Evolutionary conservation across 2,113 vertebrate genomes (phyloP).

Genomic region (Lichenostomus cassidix): DNA sequence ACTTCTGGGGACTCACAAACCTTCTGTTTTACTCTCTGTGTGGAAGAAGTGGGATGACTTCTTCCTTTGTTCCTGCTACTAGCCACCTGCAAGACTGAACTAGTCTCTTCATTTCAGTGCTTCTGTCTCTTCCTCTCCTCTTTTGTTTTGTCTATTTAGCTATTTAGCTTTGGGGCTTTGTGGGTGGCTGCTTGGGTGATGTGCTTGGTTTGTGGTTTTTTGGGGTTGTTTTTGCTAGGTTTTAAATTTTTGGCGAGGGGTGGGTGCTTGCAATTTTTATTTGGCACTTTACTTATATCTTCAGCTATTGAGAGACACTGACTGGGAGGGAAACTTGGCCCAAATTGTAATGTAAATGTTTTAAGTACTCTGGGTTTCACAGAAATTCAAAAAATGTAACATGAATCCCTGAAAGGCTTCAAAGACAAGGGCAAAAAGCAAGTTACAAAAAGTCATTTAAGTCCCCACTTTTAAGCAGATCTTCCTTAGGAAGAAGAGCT

Average conservation of each 20-base stretch:
- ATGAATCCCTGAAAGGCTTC: background rate
- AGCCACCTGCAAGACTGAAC: background rate
- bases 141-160: background rate
- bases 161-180: background rate
- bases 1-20: background rate
- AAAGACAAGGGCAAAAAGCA: background rate
- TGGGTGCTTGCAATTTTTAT: background rate
- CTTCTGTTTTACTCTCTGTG: background rate
- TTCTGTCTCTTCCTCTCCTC: background rate
- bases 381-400: background rate
- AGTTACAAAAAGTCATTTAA: background rate
- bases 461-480: background rate
- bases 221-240: background rate
- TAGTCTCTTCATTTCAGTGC: background rate
- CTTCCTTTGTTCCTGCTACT: background rate
- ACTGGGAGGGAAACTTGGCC: background rate
- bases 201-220: background rate
- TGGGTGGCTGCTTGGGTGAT: slow-evolving; percentile 8
- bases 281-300: background rate
- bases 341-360: background rate
- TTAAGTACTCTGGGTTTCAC: background rate
- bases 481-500: background rate
- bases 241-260: fast-evolving
- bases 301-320: background rate
- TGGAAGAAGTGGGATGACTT: background rate